A percentile compares a stretch with the other conserved stretches of the same genome.
Conservation (phyloP, 1,140 invertebrate genomes). For the Cyrtorhinus lividipennis region DNA sequence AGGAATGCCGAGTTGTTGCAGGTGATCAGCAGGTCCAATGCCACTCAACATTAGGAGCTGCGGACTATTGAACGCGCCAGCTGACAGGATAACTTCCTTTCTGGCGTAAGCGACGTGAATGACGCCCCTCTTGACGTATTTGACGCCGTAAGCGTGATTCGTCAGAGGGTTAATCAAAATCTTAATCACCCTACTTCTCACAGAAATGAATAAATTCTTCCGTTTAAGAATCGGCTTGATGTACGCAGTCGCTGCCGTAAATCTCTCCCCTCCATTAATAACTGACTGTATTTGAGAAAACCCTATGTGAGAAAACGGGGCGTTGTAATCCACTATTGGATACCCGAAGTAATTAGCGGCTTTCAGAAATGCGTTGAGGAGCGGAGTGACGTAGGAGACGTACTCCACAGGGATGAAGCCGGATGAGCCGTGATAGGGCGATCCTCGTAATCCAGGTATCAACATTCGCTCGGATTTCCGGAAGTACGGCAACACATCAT, state of each 20-base stretch:
- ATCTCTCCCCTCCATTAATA: conserved; percentile 42
- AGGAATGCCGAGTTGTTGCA: conserved; percentile 49
- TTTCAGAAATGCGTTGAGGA: conserved; percentile 36
- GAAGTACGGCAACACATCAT: conserved; percentile 68
- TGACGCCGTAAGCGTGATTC: conserved; percentile 46
- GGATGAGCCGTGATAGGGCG: conserved; percentile 43
- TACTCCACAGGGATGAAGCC: conserved; percentile 54
- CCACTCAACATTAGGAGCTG: conserved; percentile 59
- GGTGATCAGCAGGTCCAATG: conserved; percentile 49
- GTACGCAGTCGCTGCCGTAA: conserved; percentile 46
- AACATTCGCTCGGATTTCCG: conserved; percentile 56
- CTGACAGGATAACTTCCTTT: conserved; percentile 53
- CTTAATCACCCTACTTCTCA: conserved; percentile 46
- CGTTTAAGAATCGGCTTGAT: conserved; percentile 38
- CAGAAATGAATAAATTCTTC: conserved; percentile 52
- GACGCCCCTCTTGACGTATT: conserved; percentile 40
- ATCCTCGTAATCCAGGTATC: conserved; percentile 30
- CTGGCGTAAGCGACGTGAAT: conserved; percentile 32
- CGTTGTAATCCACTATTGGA: conserved; percentile 38
- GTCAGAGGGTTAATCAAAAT: conserved; percentile 46
- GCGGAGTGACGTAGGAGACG: conserved; percentile 41
- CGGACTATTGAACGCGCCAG: conserved; percentile 50
- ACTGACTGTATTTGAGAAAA: conserved; percentile 49
- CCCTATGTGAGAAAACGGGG: conserved; percentile 36
- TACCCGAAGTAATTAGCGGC: conserved; percentile 40